These are phyloP conservation scores for Bagarius yarrelli DNA, from an alignment of 2,113 vertebrate species.

Conservation along the genomic window DNA sequence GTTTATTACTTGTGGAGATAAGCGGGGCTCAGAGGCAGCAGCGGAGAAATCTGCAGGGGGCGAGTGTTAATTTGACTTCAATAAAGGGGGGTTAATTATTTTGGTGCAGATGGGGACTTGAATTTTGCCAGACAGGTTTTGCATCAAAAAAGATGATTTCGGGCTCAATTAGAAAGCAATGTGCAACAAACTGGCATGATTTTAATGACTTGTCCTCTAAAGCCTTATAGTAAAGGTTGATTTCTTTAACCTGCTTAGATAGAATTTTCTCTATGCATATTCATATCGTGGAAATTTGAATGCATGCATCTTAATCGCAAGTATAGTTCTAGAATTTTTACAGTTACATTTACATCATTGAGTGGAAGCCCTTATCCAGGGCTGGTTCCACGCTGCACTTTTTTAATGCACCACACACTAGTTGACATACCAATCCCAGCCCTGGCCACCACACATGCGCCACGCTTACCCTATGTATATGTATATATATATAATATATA, in stretches of 20 bases:
- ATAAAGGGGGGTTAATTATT: constrained; percentile 58
- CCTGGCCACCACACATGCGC: too few species aligned
- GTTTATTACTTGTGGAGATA: constrained; percentile 60
- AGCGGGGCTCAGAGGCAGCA: constrained; percentile 40
- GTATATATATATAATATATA: too few species aligned
- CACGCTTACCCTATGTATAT: too few species aligned
- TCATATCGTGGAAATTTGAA: neutral
- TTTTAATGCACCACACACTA: too few species aligned
- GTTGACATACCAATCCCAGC: too few species aligned
- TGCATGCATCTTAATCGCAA: neutral
- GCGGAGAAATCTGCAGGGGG: constrained; percentile 45
- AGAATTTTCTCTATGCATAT: neutral
- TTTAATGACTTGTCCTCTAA: neutral
- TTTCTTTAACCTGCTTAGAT: neutral
- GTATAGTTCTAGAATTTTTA: neutral
- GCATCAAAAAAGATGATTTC: constrained; percentile 39
- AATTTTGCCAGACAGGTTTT: constrained; percentile 39
- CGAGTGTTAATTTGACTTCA: constrained; percentile 54
- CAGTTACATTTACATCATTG: too few species aligned
- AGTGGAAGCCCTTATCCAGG: too few species aligned
- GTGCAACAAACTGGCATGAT: constrained; percentile 34
- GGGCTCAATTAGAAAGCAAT: constrained; percentile 32
- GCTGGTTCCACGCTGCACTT: too few species aligned
- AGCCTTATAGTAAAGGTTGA: neutral
- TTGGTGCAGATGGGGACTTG: constrained; percentile 48